Percentiles rank a stretch among this genome's conserved stretches.
phyloP scores from a whole-genome alignment of 2,888 invertebrate species.

The Morpho helenor region DNA sequence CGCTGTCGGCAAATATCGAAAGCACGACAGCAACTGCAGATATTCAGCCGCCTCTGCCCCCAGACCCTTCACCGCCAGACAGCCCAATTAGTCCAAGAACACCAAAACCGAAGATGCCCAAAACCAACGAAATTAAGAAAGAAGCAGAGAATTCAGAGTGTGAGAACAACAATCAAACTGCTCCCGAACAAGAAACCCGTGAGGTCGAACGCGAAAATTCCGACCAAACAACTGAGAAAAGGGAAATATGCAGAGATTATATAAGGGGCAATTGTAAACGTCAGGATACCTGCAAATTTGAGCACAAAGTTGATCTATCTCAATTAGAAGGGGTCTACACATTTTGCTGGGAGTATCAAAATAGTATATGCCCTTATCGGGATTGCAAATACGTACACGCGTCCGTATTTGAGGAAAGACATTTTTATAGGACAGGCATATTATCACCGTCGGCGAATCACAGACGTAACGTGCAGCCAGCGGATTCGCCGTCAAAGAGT shows the following conservation, averaged over 20 bases:
- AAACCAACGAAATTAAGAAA: too few relatives aligned
- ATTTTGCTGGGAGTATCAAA: too few relatives aligned
- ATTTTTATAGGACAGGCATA: slow-evolving; percentile 14
- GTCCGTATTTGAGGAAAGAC: too few relatives aligned
- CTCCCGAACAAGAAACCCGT: slow-evolving; percentile 1
- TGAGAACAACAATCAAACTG: slow-evolving; percentile 1
- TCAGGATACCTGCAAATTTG: slow-evolving; percentile 41
- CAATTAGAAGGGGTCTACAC: too few relatives aligned
- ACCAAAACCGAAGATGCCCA: too few relatives aligned
- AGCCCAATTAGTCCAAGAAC: not conserved
- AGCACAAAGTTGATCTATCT: slow-evolving; percentile 20
- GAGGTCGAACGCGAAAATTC: not conserved
- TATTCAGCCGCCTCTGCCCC: slow-evolving; percentile 31
- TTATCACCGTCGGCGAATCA: slow-evolving; percentile 49
- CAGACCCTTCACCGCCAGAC: slow-evolving; percentile 32
- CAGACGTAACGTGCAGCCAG: slow-evolving; percentile 29
- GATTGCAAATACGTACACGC: too few relatives aligned
- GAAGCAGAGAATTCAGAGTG: slow-evolving; percentile 2
- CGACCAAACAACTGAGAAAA: slow-evolving; percentile 8
- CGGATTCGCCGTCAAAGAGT: too few relatives aligned
- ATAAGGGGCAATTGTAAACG: slow-evolving; percentile 50
- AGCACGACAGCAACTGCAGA: slow-evolving; percentile 11
- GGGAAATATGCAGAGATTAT: slow-evolving; percentile 51
- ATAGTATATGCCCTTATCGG: too few relatives aligned
- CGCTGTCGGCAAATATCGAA: slow-evolving; percentile 6